These are phyloP conservation scores for Pomatorhinus ruficollis DNA, from an alignment of 2,113 vertebrate species.

Conservation along the genomic window DNA sequence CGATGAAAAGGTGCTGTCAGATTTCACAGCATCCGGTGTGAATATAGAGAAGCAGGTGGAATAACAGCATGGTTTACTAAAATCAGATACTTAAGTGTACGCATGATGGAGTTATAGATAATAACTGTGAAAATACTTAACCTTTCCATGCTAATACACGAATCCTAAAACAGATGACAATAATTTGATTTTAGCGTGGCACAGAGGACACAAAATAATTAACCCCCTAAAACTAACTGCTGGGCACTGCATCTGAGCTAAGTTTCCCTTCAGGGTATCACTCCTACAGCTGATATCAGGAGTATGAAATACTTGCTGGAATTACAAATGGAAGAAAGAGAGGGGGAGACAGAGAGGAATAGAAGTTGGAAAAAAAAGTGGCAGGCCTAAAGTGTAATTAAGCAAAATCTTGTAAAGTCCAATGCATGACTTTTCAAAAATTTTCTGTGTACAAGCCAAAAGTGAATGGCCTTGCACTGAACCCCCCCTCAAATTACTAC, in stretches of 20 bases:
- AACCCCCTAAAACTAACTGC: background rate
- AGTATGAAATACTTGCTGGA: background rate
- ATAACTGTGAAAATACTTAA: background rate
- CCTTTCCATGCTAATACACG: background rate
- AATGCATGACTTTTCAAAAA: background rate
- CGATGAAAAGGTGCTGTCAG: background rate
- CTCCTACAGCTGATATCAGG: background rate
- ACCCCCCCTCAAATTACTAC: background rate
- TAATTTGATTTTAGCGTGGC: background rate
- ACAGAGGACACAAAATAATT: background rate
- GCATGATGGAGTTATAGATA: background rate
- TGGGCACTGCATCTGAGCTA: background rate
- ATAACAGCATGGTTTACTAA: background rate
- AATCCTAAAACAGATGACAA: background rate
- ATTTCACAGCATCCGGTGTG: background rate
- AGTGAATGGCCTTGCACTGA: background rate
- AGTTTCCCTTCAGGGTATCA: background rate
- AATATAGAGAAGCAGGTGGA: background rate
- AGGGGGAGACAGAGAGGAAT: background rate
- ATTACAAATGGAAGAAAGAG: background rate
- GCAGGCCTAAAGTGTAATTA: background rate
- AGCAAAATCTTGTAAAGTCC: background rate
- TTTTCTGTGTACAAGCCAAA: background rate
- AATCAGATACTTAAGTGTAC: background rate
- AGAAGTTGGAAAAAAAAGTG: background rate